Conservation (phyloP, 2,888 invertebrate species). For the Syrphus vitripennis region DNA sequence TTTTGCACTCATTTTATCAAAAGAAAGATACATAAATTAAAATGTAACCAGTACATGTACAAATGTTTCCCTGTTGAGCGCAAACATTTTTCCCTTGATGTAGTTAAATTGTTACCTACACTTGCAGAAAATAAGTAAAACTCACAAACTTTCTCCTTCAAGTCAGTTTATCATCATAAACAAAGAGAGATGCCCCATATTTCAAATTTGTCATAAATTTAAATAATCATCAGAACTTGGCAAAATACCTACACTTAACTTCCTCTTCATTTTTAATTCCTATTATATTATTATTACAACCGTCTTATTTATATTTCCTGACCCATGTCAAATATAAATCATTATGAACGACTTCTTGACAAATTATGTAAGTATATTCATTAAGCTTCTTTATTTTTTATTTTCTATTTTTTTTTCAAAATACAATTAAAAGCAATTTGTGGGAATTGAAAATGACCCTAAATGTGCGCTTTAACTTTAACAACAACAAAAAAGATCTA, state of each 20-base stretch:
- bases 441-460: slow-evolving; percentile 21
- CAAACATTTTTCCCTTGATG: no score
- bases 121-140: no score
- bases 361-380: slow-evolving; percentile 26
- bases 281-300: background rate
- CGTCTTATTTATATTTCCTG: background rate
- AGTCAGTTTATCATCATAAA: background rate
- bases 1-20: no score
- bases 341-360: slow-evolving; percentile 6
- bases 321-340: slow-evolving; percentile 23
- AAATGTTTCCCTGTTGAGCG: no score
- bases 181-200: background rate
- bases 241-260: background rate
- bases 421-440: slow-evolving; percentile 42
- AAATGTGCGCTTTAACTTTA: background rate
- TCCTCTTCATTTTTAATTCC: background rate
- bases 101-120: no score
- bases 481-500: slow-evolving; percentile 1
- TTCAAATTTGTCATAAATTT: background rate
- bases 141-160: background rate
- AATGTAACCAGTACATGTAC: no score
- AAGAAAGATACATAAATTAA: no score
- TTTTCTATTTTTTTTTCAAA: background rate
- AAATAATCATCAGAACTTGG: background rate
- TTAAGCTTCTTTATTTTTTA: slow-evolving; percentile 32